Base-by-base conservation (phyloP, 2,113 vertebrate species). In the Cephalopholis sonnerati region DNA sequence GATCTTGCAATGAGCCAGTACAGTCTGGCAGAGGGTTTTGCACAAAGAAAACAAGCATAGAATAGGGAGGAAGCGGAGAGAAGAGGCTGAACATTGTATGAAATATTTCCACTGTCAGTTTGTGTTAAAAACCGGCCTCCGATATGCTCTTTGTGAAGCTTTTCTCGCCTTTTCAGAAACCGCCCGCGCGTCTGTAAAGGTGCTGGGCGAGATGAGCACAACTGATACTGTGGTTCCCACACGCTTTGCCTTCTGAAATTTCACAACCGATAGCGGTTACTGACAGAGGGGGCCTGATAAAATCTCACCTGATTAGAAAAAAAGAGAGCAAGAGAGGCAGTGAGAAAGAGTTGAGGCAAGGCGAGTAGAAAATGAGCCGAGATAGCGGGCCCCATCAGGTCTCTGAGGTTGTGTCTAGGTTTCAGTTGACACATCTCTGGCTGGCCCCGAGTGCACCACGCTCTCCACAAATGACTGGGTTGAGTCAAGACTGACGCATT, bases 231-330 rank as follows among this genome's bases (percentile, higher is more conserved):
- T 54, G 86, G 87, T 94, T 95, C 94, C 93, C 95, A 95, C 93
- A 93, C 86, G 81, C 91, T 90, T 77, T 73, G 90, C 90, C 88
- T 90, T 94, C 93, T 93, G 93, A 95, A 95, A 94, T 94, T 94
- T 95, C 94, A 94, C 94, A 94, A 93, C 87, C 75, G 83, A 94
- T 92, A 92, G 92, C 54, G 86, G 94, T 94, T 94, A 93, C 87
- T 94, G 94, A 94, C 93, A 92, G 90, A 79, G 74, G 74, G 77
- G 74, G 55, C 66, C 81, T 36, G 94, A 95, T 95, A 92, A 82
- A 83, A 95, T 95, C 94, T 93, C 88, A 89, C 94, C 91, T 91
- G 92, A 93, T 95, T 92, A 91, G 83, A 93, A 89, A 80, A 73
- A 80, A 83, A 87, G 62, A 76, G 66, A 73, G 76, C 5, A 20